A percentile compares a stretch with the other conserved stretches of the same genome.
Evolutionary conservation across 2,113 vertebrate genomes (phyloP).

Genomic region (Grammomys dolichurus): DNA sequence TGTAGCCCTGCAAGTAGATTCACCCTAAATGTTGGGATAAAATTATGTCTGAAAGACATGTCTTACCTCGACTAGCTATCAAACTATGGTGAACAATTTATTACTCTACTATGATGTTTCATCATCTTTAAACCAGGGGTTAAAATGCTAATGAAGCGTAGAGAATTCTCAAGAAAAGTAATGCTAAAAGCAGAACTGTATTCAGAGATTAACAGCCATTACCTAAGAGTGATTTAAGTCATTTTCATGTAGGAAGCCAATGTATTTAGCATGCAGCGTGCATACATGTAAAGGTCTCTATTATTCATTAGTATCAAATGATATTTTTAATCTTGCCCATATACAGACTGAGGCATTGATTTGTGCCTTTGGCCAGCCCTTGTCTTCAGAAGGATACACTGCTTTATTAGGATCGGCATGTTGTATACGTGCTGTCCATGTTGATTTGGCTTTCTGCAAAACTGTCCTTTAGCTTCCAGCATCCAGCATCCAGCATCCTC

Average conservation of each 20-base stretch:
- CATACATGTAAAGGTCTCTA: slow-evolving; percentile 50
- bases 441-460: slow-evolving; percentile 31
- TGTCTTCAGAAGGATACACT: not conserved
- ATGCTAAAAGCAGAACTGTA: slow-evolving; percentile 13
- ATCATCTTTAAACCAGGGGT: not conserved
- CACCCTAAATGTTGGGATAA: slow-evolving; percentile 24
- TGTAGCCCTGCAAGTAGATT: not conserved
- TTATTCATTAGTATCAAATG: not conserved
- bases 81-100: slow-evolving; percentile 39
- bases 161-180: slow-evolving; percentile 32
- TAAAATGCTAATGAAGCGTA: slow-evolving; percentile 47
- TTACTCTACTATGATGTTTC: slow-evolving; percentile 30
- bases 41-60: slow-evolving; percentile 5
- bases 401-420: not conserved
- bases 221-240: slow-evolving; percentile 23
- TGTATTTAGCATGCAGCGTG: slow-evolving; percentile 30
- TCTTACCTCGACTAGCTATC: not conserved
- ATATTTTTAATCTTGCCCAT: slow-evolving; percentile 14
- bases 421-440: not conserved
- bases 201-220: slow-evolving; percentile 49
- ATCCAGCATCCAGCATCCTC: not conserved
- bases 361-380: not conserved
- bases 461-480: not conserved
- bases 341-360: not conserved
- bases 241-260: slow-evolving; percentile 43